Evolutionary conservation across 1,140 invertebrate species (phyloP).

Genomic region (Ceratina japonica): DNA sequence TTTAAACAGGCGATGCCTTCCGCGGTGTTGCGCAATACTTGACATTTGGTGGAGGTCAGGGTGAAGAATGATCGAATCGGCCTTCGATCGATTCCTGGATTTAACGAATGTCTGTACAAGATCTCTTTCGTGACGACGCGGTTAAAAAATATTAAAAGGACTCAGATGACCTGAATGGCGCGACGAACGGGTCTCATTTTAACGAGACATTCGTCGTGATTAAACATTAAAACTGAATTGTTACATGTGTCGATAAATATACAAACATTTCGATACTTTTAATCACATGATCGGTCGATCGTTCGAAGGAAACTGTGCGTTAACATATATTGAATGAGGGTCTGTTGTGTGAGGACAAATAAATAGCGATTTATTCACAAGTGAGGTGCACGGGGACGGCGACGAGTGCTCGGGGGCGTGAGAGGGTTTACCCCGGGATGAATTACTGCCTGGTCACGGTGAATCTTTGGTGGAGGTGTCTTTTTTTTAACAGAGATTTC

Average conservation of each 20-base stretch:
- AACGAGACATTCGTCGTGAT: no score
- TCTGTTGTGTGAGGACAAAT: constrained; percentile 47
- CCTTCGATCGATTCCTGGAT: constrained; percentile 5
- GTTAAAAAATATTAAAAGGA: not conserved
- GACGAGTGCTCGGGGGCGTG: constrained; percentile 31
- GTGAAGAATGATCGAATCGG: constrained; percentile 5
- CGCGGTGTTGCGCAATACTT: not conserved
- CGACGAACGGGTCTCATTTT: no score
- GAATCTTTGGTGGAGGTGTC: constrained; percentile 29
- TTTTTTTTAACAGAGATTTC: not conserved
- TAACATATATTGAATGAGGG: no score
- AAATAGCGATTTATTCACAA: constrained; percentile 62
- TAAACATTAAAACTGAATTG: no score
- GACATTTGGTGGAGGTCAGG: constrained; percentile 1
- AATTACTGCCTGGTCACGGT: constrained; percentile 8
- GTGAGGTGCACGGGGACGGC: constrained; percentile 46
- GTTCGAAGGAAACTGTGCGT: no score
- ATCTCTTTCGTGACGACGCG: not conserved
- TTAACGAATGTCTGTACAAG: not conserved
- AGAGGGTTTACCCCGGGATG: constrained; percentile 26
- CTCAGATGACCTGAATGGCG: not conserved
- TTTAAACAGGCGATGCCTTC: constrained; percentile 4
- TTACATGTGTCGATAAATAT: not conserved
- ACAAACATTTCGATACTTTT: not conserved
- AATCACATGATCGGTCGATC: constrained; percentile 7